These are phyloP conservation scores for Suncus etruscus DNA, from an alignment of 2,113 vertebrate genomes.

Conservation along the genomic window DNA sequence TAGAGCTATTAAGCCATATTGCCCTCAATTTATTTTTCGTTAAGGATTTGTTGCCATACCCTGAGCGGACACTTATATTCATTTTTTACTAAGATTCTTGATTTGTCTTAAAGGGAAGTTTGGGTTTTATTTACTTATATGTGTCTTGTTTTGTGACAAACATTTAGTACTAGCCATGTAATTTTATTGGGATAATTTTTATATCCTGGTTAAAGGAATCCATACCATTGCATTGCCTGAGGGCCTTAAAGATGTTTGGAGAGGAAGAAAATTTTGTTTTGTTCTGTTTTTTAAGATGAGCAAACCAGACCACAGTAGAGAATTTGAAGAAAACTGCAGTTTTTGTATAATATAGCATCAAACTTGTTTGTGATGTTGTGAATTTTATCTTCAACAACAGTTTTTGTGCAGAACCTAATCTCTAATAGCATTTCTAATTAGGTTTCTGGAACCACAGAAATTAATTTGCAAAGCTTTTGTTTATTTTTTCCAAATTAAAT, in stretches of 20 bases:
- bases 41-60: not conserved
- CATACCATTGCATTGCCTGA: not conserved
- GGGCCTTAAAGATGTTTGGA: not conserved
- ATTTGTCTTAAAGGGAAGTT: not conserved
- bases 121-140: not conserved
- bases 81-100: not conserved
- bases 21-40: not conserved
- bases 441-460: not conserved
- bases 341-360: not conserved
- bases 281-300: slow-evolving; percentile 25
- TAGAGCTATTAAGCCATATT: not conserved
- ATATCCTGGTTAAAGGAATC: not conserved
- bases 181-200: slow-evolving; percentile 33
- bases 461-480: slow-evolving; percentile 49
- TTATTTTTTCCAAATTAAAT: slow-evolving; percentile 44
- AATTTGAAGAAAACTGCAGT: not conserved
- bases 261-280: not conserved
- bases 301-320: not conserved
- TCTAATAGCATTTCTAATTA: slow-evolving; percentile 30
- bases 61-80: not conserved
- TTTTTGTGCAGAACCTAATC: slow-evolving; percentile 21
- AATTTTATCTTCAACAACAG: slow-evolving; percentile 21
- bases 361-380: not conserved
- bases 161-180: not conserved
- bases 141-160: too few species aligned